Conservation (phyloP, 2,113 vertebrate species). For the Malurus alboscapulatus region DNA sequence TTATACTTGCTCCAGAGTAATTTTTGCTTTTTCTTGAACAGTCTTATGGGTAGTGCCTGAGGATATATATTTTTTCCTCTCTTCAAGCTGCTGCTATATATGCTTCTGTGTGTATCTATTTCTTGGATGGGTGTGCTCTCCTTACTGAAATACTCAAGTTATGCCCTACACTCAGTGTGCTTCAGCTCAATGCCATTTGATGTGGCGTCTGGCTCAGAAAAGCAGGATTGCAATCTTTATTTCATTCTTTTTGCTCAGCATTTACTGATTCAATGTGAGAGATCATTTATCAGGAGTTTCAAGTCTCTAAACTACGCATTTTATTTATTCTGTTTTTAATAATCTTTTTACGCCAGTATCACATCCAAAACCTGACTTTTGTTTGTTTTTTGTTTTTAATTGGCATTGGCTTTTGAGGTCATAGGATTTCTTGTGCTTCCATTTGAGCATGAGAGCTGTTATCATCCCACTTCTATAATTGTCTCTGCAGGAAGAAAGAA, state of each 20-base stretch:
- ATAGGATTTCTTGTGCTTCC: neutral
- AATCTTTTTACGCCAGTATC: neutral
- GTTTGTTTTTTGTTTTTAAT: neutral
- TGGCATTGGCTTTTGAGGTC: neutral
- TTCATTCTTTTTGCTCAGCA: neutral
- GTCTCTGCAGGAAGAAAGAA: neutral
- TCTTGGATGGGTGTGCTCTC: neutral
- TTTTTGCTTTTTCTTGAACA: neutral
- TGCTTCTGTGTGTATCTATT: neutral
- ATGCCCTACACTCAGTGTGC: neutral
- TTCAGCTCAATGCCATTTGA: neutral
- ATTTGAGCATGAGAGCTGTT: neutral
- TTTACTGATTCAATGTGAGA: neutral
- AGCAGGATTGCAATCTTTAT: neutral
- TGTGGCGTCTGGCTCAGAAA: neutral
- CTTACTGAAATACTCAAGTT: neutral
- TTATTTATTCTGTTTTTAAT: neutral
- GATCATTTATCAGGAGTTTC: neutral
- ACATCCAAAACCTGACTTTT: neutral
- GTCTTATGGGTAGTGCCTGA: neutral
- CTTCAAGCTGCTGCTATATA: neutral
- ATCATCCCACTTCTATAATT: neutral
- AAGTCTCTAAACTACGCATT: neutral
- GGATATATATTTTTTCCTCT: neutral
- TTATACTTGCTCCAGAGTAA: neutral